Evolutionary conservation across 2,888 invertebrate species (phyloP), one percentile per base, ranked within the genome.

Genomic region (Trypoxylon attenuatum): DNA sequence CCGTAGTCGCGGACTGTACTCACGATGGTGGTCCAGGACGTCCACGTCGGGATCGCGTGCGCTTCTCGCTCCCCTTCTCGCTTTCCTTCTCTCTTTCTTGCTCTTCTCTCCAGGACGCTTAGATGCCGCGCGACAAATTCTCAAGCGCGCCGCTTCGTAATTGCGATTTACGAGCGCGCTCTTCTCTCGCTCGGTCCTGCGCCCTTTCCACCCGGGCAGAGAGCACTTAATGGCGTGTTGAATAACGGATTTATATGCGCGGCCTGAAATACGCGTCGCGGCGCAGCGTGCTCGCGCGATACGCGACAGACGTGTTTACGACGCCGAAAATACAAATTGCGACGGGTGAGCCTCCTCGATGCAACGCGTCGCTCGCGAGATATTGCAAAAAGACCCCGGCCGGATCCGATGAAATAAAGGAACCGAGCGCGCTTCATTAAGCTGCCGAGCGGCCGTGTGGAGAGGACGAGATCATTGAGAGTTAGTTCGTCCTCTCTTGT

Each of bases 151-250:
- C 81, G 84, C 82, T 82, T 81, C 84, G 85, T 85, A 85, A 85
- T 85, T 85, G 85, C 85, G 82, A 85, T 85, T 85, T 85, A 85
- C 84, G 85, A 81, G 68, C 53, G 66, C 58, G 67, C 57, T 10
- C 56, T 61, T 67, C 58, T 54, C 22, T 43, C 47, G 18, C 21
- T 39, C 38, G 33, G 5, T 21, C 56, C 10, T 45, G 13, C 61
- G 76, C 73, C 72, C 73, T 75, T 75, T 75, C 73, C 76, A 74
- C 23, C n/a, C 71, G 76, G 73, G 71, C 67, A 78, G 80, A n/a
- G n/a, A 78, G 77, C 81, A 82, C 80, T 84, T 85, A 85, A 85
- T 85, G 85, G 85, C 77, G 85, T 85, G 85, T 85, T 85, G 85
- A 85, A 84, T 85, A 85, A 85, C 85, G 84, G 84, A 85, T 85